A percentile compares a stretch with the other conserved stretches of the same genome.
phyloP scores from a whole-genome alignment of 2,888 invertebrate genomes.

The Osmoderma eremita region DNA sequence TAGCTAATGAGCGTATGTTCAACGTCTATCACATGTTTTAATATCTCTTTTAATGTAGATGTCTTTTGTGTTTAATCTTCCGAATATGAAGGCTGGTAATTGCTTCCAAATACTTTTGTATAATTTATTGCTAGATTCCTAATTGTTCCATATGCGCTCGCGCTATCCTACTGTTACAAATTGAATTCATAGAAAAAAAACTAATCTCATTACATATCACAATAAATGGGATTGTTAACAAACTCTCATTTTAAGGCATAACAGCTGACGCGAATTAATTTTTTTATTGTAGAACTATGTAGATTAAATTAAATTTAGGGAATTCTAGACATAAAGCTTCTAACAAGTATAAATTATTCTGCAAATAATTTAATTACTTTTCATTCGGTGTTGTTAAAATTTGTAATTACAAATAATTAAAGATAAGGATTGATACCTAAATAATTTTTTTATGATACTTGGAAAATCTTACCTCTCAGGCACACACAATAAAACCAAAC shows the following conservation, averaged over 20 bases:
- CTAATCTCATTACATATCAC: conserved; percentile 23
- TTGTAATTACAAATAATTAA: not conserved
- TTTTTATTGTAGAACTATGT: conserved; percentile 12
- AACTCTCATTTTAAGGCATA: conserved; percentile 21
- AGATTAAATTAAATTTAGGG: conserved; percentile 21
- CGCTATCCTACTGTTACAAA: conserved; percentile 20
- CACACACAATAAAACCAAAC: not conserved
- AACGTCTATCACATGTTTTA: no score
- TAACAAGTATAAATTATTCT: no score
- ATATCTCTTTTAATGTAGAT: no score
- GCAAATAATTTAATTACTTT: no score
- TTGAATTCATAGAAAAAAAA: conserved; percentile 15
- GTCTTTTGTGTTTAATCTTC: no score
- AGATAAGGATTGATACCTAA: no score
- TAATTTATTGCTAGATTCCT: conserved; percentile 7
- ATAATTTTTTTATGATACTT: not conserved
- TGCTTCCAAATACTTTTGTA: conserved; percentile 11
- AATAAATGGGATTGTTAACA: conserved; percentile 21
- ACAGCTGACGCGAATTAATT: conserved; percentile 26
- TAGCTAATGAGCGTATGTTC: no score
- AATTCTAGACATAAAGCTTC: conserved; percentile 14
- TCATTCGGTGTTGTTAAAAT: not conserved
- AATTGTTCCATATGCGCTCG: conserved; percentile 19
- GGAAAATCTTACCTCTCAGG: conserved; percentile 25
- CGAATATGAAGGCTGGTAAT: conserved; percentile 7